Evolutionary conservation across 2,797 vertebrate genomes (phyloP).

Genomic region (Oreochromis mossambicus): DNA sequence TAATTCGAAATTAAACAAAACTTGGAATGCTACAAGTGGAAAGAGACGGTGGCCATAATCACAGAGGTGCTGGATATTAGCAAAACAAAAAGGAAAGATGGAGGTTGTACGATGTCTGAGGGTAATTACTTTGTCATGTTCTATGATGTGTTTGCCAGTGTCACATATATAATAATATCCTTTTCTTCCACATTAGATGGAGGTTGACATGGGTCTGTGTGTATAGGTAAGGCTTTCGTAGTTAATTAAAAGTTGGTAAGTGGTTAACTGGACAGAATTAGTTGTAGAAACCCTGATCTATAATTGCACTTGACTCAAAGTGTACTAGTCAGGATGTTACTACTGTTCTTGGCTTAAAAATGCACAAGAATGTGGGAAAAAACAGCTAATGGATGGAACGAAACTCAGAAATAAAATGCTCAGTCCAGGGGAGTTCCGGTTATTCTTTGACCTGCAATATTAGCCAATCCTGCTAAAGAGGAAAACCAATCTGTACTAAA

Average conservation of each 20-base stretch:
- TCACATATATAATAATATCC: background rate
- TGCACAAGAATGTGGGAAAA: background rate
- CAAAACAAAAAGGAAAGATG: background rate
- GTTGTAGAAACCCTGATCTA: background rate
- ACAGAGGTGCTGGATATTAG: background rate
- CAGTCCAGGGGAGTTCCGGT: background rate
- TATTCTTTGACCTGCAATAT: background rate
- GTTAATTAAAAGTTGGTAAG: background rate
- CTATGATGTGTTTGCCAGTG: background rate
- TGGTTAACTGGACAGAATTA: background rate
- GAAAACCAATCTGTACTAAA: background rate
- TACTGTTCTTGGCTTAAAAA: background rate
- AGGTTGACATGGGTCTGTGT: background rate
- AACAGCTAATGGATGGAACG: background rate
- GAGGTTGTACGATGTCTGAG: background rate
- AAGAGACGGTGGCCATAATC: background rate
- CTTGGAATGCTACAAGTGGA: background rate
- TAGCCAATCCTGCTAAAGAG: background rate
- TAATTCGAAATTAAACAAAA: slow-evolving; percentile 4
- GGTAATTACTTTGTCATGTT: background rate
- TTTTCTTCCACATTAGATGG: background rate
- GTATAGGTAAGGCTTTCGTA: background rate
- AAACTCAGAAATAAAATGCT: background rate
- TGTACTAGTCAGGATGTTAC: background rate
- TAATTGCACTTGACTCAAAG: background rate